A percentile compares a stretch with the other conserved stretches of the same genome.
Conservation (phyloP, 2,113 vertebrate species). For the Deroptyus accipitrinus region DNA sequence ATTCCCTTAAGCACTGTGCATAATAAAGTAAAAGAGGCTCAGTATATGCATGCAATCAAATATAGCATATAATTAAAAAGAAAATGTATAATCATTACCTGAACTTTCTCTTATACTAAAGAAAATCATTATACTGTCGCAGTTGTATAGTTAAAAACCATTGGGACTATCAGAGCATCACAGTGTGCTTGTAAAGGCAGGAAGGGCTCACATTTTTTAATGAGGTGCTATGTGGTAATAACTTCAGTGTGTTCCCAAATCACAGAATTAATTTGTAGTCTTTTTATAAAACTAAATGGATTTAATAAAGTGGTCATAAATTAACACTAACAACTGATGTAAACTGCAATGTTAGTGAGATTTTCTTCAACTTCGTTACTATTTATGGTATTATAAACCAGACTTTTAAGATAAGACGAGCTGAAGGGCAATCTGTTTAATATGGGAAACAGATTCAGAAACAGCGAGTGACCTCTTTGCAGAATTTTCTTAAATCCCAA, state of each 20-base stretch:
- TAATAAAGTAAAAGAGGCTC: not conserved
- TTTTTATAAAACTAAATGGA: constrained; percentile 30
- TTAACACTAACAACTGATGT: constrained; percentile 38
- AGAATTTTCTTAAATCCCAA: constrained; percentile 37
- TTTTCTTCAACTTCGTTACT: constrained; percentile 29
- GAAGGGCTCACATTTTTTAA: constrained; percentile 32
- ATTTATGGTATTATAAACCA: not conserved
- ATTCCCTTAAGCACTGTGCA: not conserved
- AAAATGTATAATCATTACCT: not conserved
- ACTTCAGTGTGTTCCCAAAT: constrained; percentile 45
- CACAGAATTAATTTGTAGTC: constrained; percentile 59
- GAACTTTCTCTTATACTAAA: constrained; percentile 7
- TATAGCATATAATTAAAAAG: constrained; percentile 26
- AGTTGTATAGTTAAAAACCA: not conserved
- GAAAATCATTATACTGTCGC: not conserved
- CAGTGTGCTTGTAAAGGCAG: not conserved
- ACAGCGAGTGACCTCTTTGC: constrained; percentile 19
- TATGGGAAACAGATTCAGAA: not conserved
- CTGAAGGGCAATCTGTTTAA: constrained; percentile 23
- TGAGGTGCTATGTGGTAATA: constrained; percentile 47
- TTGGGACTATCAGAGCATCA: not conserved
- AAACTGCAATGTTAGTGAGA: constrained; percentile 28
- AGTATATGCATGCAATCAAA: not conserved
- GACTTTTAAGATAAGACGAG: not conserved
- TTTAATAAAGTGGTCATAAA: constrained; percentile 60